phyloP scores from a whole-genome alignment of 2,888 invertebrate species.

The Philopedon plagiatum region DNA sequence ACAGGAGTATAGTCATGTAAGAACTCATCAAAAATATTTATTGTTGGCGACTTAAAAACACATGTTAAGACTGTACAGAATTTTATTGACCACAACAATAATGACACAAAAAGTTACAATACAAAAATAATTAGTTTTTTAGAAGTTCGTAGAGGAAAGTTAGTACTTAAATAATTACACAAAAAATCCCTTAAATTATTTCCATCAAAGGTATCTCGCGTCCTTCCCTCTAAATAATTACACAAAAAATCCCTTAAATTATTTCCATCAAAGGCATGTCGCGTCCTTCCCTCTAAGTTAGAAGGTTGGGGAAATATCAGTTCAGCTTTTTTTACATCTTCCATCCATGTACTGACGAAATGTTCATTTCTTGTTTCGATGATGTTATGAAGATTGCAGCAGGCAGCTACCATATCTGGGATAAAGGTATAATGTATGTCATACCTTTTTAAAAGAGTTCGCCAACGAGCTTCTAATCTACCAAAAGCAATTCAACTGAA shows the following conservation, averaged over 20 bases:
- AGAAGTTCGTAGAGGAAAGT: too few relatives aligned
- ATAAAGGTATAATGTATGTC: conserved; percentile 21
- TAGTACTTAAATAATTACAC: too few relatives aligned
- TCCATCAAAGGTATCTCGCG: too few relatives aligned
- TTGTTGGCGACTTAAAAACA: too few relatives aligned
- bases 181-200: too few relatives aligned
- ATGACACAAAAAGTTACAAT: too few relatives aligned
- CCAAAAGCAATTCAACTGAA: conserved; percentile 12
- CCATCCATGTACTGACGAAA: background rate
- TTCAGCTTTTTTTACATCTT: background rate
- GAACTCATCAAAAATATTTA: too few relatives aligned
- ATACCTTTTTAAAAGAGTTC: conserved; percentile 2
- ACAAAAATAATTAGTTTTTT: too few relatives aligned
- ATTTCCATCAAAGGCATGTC: background rate
- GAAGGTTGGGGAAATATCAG: background rate
- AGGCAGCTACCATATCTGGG: conserved; percentile 19
- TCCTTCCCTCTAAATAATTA: too few relatives aligned
- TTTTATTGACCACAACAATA: too few relatives aligned
- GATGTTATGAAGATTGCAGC: conserved; percentile 18
- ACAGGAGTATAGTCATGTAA: too few relatives aligned
- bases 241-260: background rate
- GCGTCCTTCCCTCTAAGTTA: background rate
- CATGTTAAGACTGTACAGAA: too few relatives aligned
- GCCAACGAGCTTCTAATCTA: conserved; percentile 11
- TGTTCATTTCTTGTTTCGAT: conserved; percentile 19